Base-by-base conservation (phyloP, 2,888 invertebrate genomes). In the Atethmia centrago region DNA sequence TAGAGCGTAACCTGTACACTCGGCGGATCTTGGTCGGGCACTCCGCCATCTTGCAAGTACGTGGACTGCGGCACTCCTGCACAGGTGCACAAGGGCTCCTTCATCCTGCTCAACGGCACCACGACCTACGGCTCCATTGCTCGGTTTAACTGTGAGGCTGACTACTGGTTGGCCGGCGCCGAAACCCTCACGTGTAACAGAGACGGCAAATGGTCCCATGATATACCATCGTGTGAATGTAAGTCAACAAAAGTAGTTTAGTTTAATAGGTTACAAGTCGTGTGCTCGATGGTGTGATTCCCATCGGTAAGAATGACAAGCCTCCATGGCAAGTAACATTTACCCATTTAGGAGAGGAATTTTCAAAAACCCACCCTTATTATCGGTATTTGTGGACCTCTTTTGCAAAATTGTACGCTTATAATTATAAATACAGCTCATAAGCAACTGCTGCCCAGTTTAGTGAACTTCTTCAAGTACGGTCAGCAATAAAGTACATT, bases 181-280 rank as follows among this genome's bases (percentile, higher is more conserved):
- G 97, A 98, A 62, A 96, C 96, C 31, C 97, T 98, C 62, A 97
- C 96, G 31, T 99, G 99, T 91, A 98, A 98, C 51, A 97, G 97
- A 74, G 98, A 98, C 82, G 99, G 98, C 19, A 98, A 98, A 91
- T 99, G 99, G 99, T 98, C 98, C 0, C 97, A 98, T 56, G 98
- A 98, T 89, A 97, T 98, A 65, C 98, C 99, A 0, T 97, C 98
- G n/a, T 99, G 99, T 92, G 98, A 98, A 96, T 93, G 98, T 98
- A 93, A 97, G 97, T 92, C 36, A 19, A 12, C 19, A 19, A 56
- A 36, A n/a, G 3, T 36, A n/a, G 19, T 55, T 64, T n/a, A 51
- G 5, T 63, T 49, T 16, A 45, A 12, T 45, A 21, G 45, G 4
- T 21, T 28, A 14, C 4, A n/a, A 53, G 53, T 14, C 25, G 25